Evolutionary conservation across 2,113 vertebrate genomes (phyloP), one percentile per base, ranked within the genome.

Genomic region (Osmerus eperlanus): DNA sequence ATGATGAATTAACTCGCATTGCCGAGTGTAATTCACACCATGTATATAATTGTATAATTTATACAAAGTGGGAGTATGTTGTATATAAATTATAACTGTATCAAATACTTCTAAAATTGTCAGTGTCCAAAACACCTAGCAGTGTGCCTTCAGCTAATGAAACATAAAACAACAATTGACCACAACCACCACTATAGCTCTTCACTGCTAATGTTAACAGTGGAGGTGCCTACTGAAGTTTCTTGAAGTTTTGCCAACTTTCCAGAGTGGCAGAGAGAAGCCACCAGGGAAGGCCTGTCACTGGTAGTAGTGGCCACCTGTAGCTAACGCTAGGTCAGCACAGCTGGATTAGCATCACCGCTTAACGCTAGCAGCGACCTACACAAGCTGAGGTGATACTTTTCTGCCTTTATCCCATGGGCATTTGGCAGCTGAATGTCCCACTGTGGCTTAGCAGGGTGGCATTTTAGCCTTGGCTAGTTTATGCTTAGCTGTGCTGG

Each of bases 211-310:
- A 14, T 87, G 32, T 36, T 36, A 36, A 89, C 88, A 84, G 76
- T 78, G 76, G 81, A 75, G 68, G 80, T 73, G 47, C 77, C 83
- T 78, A 88, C 90, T 90, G 83, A 74, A 86, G 89, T 89, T 87
- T 85, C 84, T 84, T 84, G 78, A 88, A 84, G 83, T 87, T 83
- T 85, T 90, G 87, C 83, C 77, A 89, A 89, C 90, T 84, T 89
- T 82, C 80, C 62, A 81, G 80, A 85, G 86, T 84, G 66, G 80
- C 72, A 41, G 74, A 75, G 82, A 72, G 69, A 82, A 72, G 78
- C 83, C 83, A 71, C 86, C 81, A 75, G 84, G 82, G 77, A 84
- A 56, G 36, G 78, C 66, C 75, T 77, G 78, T 80, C 71, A 69
- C 53, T 79, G 64, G 60, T 58, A 18, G 54, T 56, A 56, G 54